Evolutionary conservation across 2,888 invertebrate species (phyloP).

Genomic region (Heteromyza rotundicornis): DNA sequence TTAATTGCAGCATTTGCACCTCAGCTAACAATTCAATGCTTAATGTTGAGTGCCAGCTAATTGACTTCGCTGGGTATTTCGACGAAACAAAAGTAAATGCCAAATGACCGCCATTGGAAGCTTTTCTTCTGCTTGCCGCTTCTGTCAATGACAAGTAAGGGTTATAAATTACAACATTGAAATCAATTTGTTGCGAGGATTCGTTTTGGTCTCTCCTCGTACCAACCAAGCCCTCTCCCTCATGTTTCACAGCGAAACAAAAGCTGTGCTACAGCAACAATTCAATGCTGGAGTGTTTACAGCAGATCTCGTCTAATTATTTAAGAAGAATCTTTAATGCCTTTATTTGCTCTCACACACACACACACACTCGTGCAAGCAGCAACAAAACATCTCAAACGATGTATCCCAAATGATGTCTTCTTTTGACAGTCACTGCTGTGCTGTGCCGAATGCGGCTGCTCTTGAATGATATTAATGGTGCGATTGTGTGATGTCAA

Average conservation of each 20-base stretch:
- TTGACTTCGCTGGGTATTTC: no score
- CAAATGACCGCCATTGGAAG: no score
- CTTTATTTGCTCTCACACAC: slow-evolving; percentile 15
- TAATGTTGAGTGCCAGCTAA: no score
- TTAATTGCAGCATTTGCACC: no score
- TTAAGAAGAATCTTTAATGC: slow-evolving; percentile 43
- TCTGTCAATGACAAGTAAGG: slow-evolving; percentile 55
- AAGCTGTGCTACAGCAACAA: neutral
- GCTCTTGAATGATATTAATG: slow-evolving; percentile 47
- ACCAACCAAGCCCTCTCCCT: neutral
- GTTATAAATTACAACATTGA: slow-evolving; percentile 53
- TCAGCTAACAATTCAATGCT: no score
- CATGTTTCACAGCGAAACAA: neutral
- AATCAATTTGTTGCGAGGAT: slow-evolving; percentile 42
- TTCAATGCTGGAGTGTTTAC: slow-evolving; percentile 24
- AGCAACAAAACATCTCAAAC: no score
- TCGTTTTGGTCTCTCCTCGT: neutral
- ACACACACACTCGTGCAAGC: neutral
- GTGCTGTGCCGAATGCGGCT: no score
- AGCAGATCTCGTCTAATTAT: slow-evolving; percentile 50
- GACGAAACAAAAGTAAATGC: no score
- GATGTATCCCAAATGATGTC: slow-evolving; percentile 28
- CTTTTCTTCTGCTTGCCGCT: slow-evolving; percentile 21
- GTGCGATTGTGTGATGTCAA: slow-evolving; percentile 12
- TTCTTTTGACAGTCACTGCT: slow-evolving; percentile 27